Evolutionary conservation across 2,888 invertebrate species (phyloP).

Genomic region (Temnothorax unifasciatus): DNA sequence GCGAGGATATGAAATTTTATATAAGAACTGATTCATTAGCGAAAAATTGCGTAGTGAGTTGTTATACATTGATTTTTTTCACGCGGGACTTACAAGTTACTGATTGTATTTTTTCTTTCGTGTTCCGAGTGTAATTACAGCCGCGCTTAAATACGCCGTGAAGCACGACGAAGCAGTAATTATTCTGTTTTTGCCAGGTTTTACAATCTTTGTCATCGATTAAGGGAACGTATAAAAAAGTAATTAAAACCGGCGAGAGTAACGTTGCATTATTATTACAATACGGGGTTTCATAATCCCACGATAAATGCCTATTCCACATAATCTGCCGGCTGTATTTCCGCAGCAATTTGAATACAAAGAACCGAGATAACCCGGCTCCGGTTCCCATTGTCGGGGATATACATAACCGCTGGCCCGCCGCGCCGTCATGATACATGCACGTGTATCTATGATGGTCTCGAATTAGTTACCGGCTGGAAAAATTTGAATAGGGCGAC

Average conservation of each 20-base stretch:
- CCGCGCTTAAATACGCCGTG: constrained; percentile 31
- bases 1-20: neutral
- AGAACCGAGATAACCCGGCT: constrained; percentile 74
- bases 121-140: constrained; percentile 16
- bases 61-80: constrained; percentile 11
- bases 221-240: constrained; percentile 54
- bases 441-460: constrained; percentile 58
- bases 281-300: constrained; percentile 72
- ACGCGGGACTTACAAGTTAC: neutral
- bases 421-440: constrained; percentile 56
- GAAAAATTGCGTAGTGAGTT: constrained; percentile 22
- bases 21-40: constrained; percentile 5
- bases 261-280: constrained; percentile 70
- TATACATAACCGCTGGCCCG: constrained; percentile 58
- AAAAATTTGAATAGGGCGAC: constrained; percentile 58
- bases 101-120: constrained; percentile 19
- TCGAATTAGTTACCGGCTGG: constrained; percentile 57
- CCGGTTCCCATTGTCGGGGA: constrained; percentile 69
- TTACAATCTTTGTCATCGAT: constrained; percentile 56
- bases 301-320: constrained; percentile 73
- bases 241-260: constrained; percentile 64
- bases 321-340: constrained; percentile 70
- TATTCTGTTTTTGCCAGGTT: constrained; percentile 33
- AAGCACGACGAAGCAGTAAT: constrained; percentile 33
- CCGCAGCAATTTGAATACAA: constrained; percentile 76